Base-by-base conservation (phyloP, 2,113 vertebrate species). In the Grallaria varia region DNA sequence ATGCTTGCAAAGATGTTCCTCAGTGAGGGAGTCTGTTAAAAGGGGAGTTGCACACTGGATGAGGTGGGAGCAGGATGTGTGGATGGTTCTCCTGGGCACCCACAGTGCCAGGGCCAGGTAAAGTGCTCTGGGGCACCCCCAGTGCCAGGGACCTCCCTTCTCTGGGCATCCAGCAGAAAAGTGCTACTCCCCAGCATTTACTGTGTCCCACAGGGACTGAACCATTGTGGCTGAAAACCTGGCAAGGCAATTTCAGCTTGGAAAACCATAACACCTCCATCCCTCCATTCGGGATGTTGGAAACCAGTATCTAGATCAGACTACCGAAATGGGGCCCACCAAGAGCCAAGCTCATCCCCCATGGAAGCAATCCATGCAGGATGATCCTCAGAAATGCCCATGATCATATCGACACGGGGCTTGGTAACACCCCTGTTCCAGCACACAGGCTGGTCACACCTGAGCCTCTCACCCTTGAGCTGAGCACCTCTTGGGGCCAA, bases 291-390 rank as follows among this genome's bases (percentile, higher is more conserved):
- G 30, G 6, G 3, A 6, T 13, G 56, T 21, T 12, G 50, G 52
- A 73, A 75, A 84, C n/a, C 56, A 75, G 17, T 56, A 64, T 31
- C 40, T 13, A 14, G 37, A 12, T 62, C 73, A 73, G 16, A 45
- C 3, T 4, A 5, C 27, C 52, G 74, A 1, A 2, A 0, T 3
- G 11, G 28, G 35, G 37, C 6, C 19, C 18, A 47, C 35, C n/a
- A 49, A 45, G 16, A 30, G 25, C 50, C 30, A 9, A 12, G 19
- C 10, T 71, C 31, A 76, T 23, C 27, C 27, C 9, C 13, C 22
- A 24, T 8, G 47, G 30, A 37, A 87, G 5, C 31, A 59, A 31
- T 17, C 42, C 37, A 5, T 5, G 9, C 4, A 27, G 64, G 42
- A 4, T 10, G 33, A 35, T 5, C 7, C 14, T 17, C 21, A 35